Percentiles rank a stretch among this genome's conserved stretches.
Conservation (phyloP, 1,140 invertebrate species). For the Drosophila trapezifrons region DNA sequence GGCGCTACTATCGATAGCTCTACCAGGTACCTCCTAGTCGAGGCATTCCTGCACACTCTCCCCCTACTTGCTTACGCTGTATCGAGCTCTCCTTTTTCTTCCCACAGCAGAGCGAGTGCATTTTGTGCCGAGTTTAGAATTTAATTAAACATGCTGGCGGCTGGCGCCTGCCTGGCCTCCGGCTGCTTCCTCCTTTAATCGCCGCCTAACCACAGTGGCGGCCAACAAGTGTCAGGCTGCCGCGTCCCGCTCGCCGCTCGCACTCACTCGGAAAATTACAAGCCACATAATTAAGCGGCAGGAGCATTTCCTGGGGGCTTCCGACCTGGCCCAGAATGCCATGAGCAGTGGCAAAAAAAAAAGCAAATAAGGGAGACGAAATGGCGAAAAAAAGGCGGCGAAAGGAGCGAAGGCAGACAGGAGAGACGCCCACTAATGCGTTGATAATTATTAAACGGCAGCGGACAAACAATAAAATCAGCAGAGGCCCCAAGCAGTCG, state of each 20-base stretch:
- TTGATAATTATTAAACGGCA: constrained; percentile 65
- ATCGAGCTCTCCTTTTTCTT: neutral
- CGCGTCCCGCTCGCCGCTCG: constrained; percentile 1
- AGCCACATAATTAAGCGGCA: constrained; percentile 66
- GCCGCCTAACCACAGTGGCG: constrained; percentile 49
- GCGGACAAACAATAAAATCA: constrained; percentile 24
- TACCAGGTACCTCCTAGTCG: neutral
- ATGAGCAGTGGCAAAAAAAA: neutral
- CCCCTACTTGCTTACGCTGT: neutral
- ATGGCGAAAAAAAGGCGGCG: constrained; percentile 9
- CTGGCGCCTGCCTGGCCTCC: constrained; percentile 27
- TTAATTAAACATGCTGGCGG: constrained; percentile 62
- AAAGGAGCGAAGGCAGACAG: constrained; percentile 4
- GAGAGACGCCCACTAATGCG: constrained; percentile 55
- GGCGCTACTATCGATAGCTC: no score
- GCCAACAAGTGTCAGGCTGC: constrained; percentile 54
- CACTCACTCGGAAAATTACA: constrained; percentile 63
- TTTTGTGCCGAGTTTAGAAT: constrained; percentile 60
- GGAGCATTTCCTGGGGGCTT: constrained; percentile 54
- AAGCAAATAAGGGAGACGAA: constrained; percentile 5
- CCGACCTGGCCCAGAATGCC: constrained; percentile 28
- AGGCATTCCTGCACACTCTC: no score
- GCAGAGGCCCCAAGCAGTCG: neutral
- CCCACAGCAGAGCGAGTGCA: constrained; percentile 20
- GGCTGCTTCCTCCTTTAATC: constrained; percentile 48